Base-by-base conservation (phyloP, 2,888 invertebrate species). In the Brachypalpus laphriformis region DNA sequence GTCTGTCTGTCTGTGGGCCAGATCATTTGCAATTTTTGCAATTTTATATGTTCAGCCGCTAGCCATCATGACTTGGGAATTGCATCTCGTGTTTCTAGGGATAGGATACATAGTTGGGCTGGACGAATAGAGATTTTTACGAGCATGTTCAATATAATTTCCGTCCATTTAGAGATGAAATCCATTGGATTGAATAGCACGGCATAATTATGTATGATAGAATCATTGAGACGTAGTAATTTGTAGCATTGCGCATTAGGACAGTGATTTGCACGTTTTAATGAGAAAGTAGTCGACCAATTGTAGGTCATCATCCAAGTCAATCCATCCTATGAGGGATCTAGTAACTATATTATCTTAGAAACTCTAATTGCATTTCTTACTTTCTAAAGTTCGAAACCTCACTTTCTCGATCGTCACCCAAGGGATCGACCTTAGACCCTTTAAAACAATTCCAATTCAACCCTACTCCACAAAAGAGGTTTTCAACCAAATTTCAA, bases 21-120 rank as follows among this genome's bases (percentile, higher is more conserved):
- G 65, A 75, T 75, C 20, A 80, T 71, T 81, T 81, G 75, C 65
- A 74, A 80, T 70, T 76, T 54, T 20, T 49, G 51, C 40, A 54
- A 28, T 74, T 78, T 56, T 82, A 66, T 77, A 45, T 68, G 54
- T 68, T 70, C 57, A 68, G 72, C 74, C 80, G 80, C 18, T 51
- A 34, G 83, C 42, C 68, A 56, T 74, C 49, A 70, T 80, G 72
- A 72, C 59, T 49, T 28, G 25, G 63, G 37, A 68, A 83, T 42
- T 80, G 49, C 68, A 83, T 72, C 49, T 77, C 56, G 25, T 74
- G 49, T 54, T 61, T 61, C 75, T 49, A 1, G 56, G 47, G 20
- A 37, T 31, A 75, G 59, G 34, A 14, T 37, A 28, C 25, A 25
- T 25, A 25, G 25, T 25, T 25, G 25, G 59, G 18, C 28, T 42